These are phyloP conservation scores for Chaetura pelagica DNA, from an alignment of 2,113 vertebrate species.

Conservation along the genomic window DNA sequence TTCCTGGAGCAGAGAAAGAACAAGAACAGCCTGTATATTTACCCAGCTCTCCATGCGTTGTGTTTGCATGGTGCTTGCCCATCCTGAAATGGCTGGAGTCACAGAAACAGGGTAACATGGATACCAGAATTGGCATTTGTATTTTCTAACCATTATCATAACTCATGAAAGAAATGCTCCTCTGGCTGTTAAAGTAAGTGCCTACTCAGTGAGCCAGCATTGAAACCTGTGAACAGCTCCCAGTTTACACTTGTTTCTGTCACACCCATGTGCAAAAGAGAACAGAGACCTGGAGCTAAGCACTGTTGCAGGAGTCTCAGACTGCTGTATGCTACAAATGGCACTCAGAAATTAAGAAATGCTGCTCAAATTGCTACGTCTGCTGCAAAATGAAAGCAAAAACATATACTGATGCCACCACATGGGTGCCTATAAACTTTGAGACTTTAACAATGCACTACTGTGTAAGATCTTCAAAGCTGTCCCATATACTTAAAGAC, in stretches of 20 bases:
- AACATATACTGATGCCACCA: not conserved
- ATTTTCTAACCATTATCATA: not conserved
- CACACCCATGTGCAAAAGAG: not conserved
- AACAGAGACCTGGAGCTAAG: not conserved
- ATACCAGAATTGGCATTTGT: not conserved
- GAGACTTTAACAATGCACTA: not conserved
- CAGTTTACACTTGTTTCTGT: not conserved
- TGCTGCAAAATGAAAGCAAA: not conserved
- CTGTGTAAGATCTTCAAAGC: not conserved
- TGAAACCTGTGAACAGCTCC: not conserved
- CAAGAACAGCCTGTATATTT: constrained; percentile 31
- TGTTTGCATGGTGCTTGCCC: not conserved
- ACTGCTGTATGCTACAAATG: not conserved
- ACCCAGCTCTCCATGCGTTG: not conserved
- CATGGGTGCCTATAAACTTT: not conserved
- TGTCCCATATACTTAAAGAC: not conserved
- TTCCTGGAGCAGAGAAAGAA: constrained; percentile 76
- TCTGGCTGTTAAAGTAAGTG: not conserved
- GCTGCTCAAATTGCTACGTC: not conserved
- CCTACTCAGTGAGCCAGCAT: not conserved
- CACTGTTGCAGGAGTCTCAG: not conserved
- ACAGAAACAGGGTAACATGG: not conserved
- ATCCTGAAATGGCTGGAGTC: not conserved
- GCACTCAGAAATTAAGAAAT: not conserved
- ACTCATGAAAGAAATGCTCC: not conserved